A percentile compares a stretch with the other conserved stretches of the same genome.
Evolutionary conservation across 2,797 vertebrate species (phyloP).

Genomic region (Psittacula derbiana): DNA sequence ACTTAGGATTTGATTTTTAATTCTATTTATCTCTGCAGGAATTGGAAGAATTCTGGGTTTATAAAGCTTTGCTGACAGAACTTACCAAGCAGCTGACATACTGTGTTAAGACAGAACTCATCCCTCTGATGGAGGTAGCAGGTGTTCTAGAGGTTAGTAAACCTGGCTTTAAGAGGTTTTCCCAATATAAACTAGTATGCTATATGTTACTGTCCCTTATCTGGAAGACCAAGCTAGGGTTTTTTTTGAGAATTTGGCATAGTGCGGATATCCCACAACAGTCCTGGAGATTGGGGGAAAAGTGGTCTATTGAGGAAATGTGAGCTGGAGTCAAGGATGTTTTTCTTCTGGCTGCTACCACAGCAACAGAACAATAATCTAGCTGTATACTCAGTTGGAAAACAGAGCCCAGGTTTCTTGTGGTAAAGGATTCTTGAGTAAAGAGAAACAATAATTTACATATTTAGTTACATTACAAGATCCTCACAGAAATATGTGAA

Average conservation of each 20-base stretch:
- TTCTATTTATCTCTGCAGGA: constrained; percentile 77
- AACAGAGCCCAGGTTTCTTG: background rate
- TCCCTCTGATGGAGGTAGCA: constrained; percentile 95
- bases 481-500: background rate
- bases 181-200: background rate
- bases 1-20: background rate
- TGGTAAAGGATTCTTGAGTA: background rate
- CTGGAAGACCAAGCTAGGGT: background rate
- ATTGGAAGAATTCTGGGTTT: constrained; percentile 94
- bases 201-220: background rate
- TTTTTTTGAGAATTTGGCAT: background rate
- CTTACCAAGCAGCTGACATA: constrained; percentile 88
- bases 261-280: background rate
- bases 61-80: constrained; percentile 85
- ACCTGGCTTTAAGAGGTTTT: background rate
- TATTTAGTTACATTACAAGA: background rate
- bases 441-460: background rate
- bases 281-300: too few species aligned
- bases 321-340: background rate
- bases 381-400: background rate
- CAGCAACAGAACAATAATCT: background rate
- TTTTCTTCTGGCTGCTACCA: background rate
- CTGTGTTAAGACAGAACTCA: constrained; percentile 89
- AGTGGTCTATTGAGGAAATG: background rate
- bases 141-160: constrained; percentile 91